Evolutionary conservation across 1,140 invertebrate genomes (phyloP).

Genomic region (Achroia grisella): DNA sequence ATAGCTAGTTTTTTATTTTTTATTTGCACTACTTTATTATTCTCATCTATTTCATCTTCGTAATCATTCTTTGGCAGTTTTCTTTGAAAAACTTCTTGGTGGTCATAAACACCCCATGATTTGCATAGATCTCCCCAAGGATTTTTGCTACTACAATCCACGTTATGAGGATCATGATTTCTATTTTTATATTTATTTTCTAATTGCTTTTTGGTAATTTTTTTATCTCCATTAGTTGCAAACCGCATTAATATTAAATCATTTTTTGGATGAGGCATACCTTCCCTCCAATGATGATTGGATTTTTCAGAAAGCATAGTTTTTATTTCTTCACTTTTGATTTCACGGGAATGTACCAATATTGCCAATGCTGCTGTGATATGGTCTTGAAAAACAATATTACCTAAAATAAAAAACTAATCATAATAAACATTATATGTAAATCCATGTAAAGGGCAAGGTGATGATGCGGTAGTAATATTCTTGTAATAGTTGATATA

Average conservation of each 20-base stretch:
- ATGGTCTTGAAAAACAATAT: slow-evolving; percentile 84
- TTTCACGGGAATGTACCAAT: slow-evolving; percentile 62
- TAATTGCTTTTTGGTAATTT: slow-evolving; percentile 58
- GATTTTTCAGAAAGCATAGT: slow-evolving; percentile 48
- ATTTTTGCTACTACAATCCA: slow-evolving; percentile 74
- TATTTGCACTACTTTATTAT: slow-evolving; percentile 25
- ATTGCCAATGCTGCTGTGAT: slow-evolving; percentile 82
- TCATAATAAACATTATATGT: slow-evolving; percentile 18
- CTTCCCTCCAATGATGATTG: slow-evolving; percentile 82
- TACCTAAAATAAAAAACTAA: slow-evolving; percentile 73
- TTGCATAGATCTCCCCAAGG: slow-evolving; percentile 82
- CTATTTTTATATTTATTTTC: slow-evolving; percentile 77
- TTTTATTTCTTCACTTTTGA: slow-evolving; percentile 55
- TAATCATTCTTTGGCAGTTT: slow-evolving; percentile 33
- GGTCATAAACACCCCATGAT: slow-evolving; percentile 79
- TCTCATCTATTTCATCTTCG: slow-evolving; percentile 30
- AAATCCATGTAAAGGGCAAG: too few species aligned
- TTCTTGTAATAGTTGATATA: too few species aligned
- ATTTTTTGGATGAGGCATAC: slow-evolving; percentile 77
- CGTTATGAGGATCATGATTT: slow-evolving; percentile 51
- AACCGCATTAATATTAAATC: slow-evolving; percentile 83
- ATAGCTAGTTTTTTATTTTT: slow-evolving; percentile 56
- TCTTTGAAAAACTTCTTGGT: slow-evolving; percentile 72
- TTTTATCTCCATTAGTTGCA: slow-evolving; percentile 74
- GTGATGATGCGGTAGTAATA: too few species aligned